A percentile compares a stretch with the other conserved stretches of the same genome.
These are phyloP conservation scores for Phalacrocorax aristotelis DNA, from an alignment of 2,113 vertebrate species.

Conservation along the genomic window DNA sequence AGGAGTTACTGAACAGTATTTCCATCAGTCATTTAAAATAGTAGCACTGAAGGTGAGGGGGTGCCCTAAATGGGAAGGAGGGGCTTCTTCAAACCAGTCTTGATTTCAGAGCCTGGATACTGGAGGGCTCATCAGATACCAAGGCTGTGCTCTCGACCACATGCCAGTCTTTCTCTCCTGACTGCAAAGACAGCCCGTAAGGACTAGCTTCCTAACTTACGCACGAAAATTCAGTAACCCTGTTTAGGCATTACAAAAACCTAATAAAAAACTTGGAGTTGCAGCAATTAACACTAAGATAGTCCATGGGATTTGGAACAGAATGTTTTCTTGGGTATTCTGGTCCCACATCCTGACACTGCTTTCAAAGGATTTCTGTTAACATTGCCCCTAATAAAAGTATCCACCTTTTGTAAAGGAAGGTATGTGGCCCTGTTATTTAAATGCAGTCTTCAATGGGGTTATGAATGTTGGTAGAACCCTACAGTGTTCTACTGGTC, in stretches of 20 bases:
- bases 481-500: neutral
- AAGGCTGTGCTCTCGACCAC: neutral
- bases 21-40: neutral
- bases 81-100: neutral
- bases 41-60: neutral
- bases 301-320: neutral
- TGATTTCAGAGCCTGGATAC: neutral
- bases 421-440: neutral
- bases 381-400: neutral
- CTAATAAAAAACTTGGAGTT: neutral
- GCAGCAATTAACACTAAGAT: neutral
- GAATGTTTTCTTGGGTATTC: neutral
- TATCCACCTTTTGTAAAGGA: neutral
- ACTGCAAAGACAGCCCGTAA: neutral
- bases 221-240: neutral
- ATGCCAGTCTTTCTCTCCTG: neutral
- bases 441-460: neutral
- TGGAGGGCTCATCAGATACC: neutral
- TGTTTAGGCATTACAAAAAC: neutral
- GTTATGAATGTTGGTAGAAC: neutral
- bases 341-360: neutral
- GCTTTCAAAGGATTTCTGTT: neutral
- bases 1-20: neutral
- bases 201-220: neutral
- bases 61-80: neutral